phyloP scores from a whole-genome alignment of 2,113 vertebrate genomes.

The Nothocercus julius region DNA sequence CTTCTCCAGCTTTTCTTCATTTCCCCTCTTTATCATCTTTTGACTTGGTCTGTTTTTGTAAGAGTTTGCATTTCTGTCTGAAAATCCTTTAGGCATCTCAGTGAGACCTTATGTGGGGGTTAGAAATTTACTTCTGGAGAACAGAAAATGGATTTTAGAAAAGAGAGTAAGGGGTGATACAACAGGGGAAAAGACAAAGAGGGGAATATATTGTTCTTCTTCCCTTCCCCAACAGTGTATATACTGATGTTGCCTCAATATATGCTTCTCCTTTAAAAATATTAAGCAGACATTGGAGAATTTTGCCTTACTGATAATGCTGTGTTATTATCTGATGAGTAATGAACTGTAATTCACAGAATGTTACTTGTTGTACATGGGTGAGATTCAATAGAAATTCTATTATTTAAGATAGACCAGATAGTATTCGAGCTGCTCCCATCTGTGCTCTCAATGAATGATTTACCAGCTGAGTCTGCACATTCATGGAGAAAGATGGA shows the following conservation, averaged over 20 bases:
- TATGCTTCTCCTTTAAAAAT: background rate
- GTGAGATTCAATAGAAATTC: slow-evolving; percentile 19
- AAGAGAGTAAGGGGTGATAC: background rate
- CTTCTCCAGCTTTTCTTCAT: background rate
- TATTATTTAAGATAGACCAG: background rate
- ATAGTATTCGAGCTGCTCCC: background rate
- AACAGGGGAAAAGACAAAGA: background rate
- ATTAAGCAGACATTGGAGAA: background rate
- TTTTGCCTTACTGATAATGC: background rate
- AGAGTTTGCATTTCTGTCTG: background rate
- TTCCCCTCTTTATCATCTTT: background rate
- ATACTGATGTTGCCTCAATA: background rate
- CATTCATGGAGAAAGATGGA: background rate
- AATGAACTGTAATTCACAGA: slow-evolving; percentile 6
- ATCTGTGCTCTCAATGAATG: slow-evolving; percentile 9
- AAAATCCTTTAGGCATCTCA: background rate
- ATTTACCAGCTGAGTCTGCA: background rate
- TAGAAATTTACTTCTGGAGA: background rate
- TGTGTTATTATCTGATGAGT: background rate
- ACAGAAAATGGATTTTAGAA: background rate
- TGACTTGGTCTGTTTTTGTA: background rate
- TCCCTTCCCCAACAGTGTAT: background rate
- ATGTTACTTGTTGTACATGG: background rate
- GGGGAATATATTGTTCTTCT: background rate
- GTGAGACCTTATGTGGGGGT: background rate